phyloP scores from a whole-genome alignment of 2,797 vertebrate genomes.

The Notoglanidium macrostoma region DNA sequence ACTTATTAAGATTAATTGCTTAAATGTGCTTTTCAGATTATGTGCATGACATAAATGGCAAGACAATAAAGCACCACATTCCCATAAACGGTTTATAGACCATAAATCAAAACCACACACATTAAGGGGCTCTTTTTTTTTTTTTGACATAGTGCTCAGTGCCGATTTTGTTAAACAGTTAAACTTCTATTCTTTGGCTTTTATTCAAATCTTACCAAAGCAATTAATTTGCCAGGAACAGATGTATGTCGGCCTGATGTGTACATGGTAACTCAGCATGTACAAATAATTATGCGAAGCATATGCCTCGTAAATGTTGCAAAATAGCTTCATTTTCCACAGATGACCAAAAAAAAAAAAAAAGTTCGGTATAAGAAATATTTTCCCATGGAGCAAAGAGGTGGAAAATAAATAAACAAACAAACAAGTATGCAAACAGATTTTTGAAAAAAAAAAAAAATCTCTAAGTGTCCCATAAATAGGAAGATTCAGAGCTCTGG shows the following conservation, averaged over 20 bases:
- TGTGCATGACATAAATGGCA: conserved; percentile 27
- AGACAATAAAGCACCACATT: conserved; percentile 43
- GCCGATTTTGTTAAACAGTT: conserved; percentile 28
- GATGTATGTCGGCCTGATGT: neutral
- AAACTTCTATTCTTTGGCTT: conserved; percentile 27
- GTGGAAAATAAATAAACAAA: conserved; percentile 70
- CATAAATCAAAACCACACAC: conserved; percentile 38
- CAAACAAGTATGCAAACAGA: conserved; percentile 66
- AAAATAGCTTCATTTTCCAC: conserved; percentile 47
- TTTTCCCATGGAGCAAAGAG: conserved; percentile 56
- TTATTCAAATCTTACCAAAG: conserved; percentile 28
- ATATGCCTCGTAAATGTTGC: conserved; percentile 23
- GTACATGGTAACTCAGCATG: neutral
- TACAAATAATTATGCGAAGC: conserved; percentile 33
- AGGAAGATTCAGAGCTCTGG: conserved; percentile 78
- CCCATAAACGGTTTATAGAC: conserved; percentile 43
- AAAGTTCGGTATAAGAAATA: conserved; percentile 53
- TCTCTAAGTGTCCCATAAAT: conserved; percentile 65
- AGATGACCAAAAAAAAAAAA: conserved; percentile 40
- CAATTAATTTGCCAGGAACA: conserved; percentile 22
- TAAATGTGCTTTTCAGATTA: conserved; percentile 37
- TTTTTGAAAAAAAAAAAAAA: conserved; percentile 55
- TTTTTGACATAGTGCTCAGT: conserved; percentile 12
- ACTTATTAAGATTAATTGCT: conserved; percentile 30
- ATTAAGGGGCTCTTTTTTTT: conserved; percentile 41